Conservation (phyloP, 2,113 vertebrate species). For the Callipepla californica region DNA sequence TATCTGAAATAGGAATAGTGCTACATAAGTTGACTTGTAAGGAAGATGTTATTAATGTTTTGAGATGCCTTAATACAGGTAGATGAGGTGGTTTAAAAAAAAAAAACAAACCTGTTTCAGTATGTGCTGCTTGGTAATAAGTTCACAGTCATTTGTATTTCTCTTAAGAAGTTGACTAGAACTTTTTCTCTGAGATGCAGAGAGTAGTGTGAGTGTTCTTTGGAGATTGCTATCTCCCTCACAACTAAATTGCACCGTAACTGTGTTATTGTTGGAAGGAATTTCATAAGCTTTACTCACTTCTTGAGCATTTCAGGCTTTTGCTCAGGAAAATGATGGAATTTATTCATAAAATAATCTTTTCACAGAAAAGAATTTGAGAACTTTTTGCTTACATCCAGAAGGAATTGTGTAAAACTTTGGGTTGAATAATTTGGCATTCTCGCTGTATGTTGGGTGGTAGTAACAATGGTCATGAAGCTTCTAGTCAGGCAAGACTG, state of each 20-base stretch:
- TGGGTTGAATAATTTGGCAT: fast-evolving
- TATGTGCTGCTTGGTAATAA: neutral
- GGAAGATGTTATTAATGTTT: neutral
- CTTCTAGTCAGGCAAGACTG: neutral
- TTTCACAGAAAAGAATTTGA: neutral
- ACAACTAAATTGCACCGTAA: neutral
- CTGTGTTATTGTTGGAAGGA: neutral
- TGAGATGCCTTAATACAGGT: neutral
- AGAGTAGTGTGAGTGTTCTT: neutral
- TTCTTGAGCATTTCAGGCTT: neutral
- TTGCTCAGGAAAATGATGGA: neutral
- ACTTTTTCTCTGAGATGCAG: neutral
- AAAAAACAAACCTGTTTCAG: neutral
- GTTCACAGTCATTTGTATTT: neutral
- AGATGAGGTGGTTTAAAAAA: neutral
- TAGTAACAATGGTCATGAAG: neutral
- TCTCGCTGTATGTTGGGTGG: neutral
- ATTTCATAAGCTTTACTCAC: neutral
- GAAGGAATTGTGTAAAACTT: neutral
- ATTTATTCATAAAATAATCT: neutral
- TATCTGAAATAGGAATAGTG: neutral
- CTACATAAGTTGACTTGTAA: neutral
- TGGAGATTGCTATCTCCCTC: neutral
- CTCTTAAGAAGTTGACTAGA: neutral
- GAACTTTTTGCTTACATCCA: neutral